Evolutionary conservation across 92 coral and sea anemone genomes (phyloP).

Genomic region (Pocillopora meandrina): DNA sequence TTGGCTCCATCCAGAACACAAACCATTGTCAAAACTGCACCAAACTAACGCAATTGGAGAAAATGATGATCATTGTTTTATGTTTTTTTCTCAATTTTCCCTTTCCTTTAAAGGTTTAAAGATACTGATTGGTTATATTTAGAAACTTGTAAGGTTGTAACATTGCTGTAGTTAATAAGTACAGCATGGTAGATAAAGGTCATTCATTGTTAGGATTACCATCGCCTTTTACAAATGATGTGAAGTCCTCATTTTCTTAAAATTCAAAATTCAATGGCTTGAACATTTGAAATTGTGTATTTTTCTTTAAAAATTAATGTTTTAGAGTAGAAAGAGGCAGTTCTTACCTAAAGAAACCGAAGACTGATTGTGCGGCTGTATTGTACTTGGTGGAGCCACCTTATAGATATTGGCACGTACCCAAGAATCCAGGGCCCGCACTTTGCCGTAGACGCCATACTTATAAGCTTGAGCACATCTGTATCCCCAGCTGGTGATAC

Average conservation of each 20-base stretch:
- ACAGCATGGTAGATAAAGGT: too few relatives aligned
- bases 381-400: neutral
- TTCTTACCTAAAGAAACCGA: neutral
- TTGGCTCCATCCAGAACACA: conserved; percentile 20
- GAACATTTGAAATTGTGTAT: neutral
- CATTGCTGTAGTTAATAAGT: too few relatives aligned
- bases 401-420: neutral
- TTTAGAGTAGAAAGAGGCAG: neutral
- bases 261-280: neutral
- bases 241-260: neutral
- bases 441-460: neutral
- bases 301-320: neutral
- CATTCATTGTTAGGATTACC: too few relatives aligned
- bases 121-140: too few relatives aligned
- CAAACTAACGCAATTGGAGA: neutral
- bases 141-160: too few relatives aligned
- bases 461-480: neutral
- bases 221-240: too few relatives aligned
- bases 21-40: conserved; percentile 8
- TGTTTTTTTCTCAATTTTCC: too few relatives aligned
- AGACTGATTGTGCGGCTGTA: neutral
- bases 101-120: too few relatives aligned
- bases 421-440: neutral
- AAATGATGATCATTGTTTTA: neutral
- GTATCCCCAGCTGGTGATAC: neutral